phyloP scores from a whole-genome alignment of 2,888 invertebrate genomes.

The Cephus pulcher region DNA sequence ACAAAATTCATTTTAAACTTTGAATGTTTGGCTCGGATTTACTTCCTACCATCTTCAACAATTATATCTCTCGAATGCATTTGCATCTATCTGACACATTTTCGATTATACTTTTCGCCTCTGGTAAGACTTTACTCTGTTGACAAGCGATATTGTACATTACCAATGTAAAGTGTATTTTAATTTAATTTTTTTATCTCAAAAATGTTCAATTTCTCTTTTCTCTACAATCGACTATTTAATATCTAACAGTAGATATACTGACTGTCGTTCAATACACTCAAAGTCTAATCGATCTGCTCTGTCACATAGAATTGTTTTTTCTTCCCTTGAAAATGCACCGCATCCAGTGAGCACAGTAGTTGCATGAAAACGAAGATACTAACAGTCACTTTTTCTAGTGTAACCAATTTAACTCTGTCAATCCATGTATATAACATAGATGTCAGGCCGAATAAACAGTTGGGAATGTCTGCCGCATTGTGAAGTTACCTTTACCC shows the following conservation, averaged over 20 bases:
- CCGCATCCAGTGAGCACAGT: background rate
- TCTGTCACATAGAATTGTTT: background rate
- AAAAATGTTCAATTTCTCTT: background rate
- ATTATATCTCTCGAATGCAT: background rate
- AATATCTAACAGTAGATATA: background rate
- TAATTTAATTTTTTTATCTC: background rate
- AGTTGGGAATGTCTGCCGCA: constrained; percentile 41
- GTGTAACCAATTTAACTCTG: constrained; percentile 19
- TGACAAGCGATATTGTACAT: background rate
- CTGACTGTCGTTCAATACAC: background rate
- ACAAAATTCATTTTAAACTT: background rate
- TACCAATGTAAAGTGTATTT: background rate
- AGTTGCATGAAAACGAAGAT: background rate
- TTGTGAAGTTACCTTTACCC: constrained; percentile 19
- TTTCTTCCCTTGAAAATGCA: background rate
- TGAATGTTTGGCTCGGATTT: background rate
- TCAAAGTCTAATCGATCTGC: background rate
- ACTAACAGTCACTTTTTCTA: background rate
- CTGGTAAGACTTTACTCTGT: background rate
- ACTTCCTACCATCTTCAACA: background rate
- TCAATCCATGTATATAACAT: constrained; percentile 33
- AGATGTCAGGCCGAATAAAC: constrained; percentile 39
- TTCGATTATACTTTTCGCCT: background rate
- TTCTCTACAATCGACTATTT: background rate
- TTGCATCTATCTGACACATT: background rate